Evolutionary conservation across 2,888 invertebrate genomes (phyloP).

Genomic region (Itoplectis maculator): DNA sequence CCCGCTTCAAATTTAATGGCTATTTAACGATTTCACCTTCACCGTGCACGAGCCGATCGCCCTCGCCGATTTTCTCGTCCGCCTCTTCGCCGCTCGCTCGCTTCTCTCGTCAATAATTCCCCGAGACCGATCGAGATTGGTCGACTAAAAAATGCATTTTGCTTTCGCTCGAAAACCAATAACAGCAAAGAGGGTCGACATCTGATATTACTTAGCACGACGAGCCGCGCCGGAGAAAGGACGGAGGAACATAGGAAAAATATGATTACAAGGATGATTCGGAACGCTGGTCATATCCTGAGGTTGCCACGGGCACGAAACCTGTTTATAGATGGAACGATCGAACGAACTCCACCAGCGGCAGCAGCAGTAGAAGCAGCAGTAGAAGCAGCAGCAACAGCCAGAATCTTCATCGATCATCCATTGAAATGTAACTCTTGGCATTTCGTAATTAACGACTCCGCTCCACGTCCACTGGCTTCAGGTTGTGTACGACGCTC

Average conservation of each 20-base stretch:
- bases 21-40: constrained; percentile 36
- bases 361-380: constrained; percentile 54
- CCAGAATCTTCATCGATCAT: constrained; percentile 81
- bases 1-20: constrained; percentile 20
- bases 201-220: constrained; percentile 41
- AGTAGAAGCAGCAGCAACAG: constrained; percentile 46
- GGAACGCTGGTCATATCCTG: constrained; percentile 45
- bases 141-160: constrained; percentile 2
- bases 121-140: background rate
- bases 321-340: constrained; percentile 77
- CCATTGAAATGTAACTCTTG: constrained; percentile 82
- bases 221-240: constrained; percentile 61
- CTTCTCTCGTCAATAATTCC: background rate
- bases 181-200: constrained; percentile 32
- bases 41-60: constrained; percentile 23
- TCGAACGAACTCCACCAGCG: constrained; percentile 61
- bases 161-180: constrained; percentile 68
- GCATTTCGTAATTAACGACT: constrained; percentile 83
- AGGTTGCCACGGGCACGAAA: constrained; percentile 69
- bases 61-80: background rate
- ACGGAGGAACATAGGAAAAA: constrained; percentile 54
- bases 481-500: constrained; percentile 43
- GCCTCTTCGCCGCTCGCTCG: constrained; percentile 19
- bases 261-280: constrained; percentile 49
- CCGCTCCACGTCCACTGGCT: constrained; percentile 68